A percentile compares a stretch with the other conserved stretches of the same genome.
phyloP scores from a whole-genome alignment of 2,113 vertebrate species.

The Monarcha castaneiventris region DNA sequence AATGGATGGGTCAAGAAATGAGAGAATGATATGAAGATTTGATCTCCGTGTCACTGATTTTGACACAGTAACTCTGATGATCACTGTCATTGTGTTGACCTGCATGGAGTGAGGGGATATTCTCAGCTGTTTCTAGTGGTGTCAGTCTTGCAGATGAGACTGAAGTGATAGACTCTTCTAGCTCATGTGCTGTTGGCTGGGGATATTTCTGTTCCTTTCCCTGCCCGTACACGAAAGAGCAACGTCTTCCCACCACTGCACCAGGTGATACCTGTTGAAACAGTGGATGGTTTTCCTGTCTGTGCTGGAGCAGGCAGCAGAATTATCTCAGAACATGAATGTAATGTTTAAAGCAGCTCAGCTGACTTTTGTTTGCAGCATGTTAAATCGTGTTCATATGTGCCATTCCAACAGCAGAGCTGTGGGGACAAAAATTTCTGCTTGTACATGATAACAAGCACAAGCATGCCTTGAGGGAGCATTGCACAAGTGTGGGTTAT shows the following conservation, averaged over 20 bases:
- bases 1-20: neutral
- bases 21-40: neutral
- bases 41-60: neutral
- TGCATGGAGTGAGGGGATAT: neutral
- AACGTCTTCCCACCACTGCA: neutral
- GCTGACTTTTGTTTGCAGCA: neutral
- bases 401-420: neutral
- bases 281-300: neutral
- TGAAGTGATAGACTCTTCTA: neutral
- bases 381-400: neutral
- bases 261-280: fast-evolving
- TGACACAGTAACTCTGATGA: neutral
- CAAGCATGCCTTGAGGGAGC: neutral
- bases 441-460: neutral
- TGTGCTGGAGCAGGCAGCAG: neutral
- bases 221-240: fast-evolving
- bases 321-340: neutral
- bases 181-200: neutral
- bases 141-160: neutral
- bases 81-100: neutral
- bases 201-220: neutral
- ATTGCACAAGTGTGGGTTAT: neutral
- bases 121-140: neutral
- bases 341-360: neutral
- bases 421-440: neutral